Evolutionary conservation across 2,113 vertebrate species (phyloP).

Genomic region (Erpornis zantholeuca): DNA sequence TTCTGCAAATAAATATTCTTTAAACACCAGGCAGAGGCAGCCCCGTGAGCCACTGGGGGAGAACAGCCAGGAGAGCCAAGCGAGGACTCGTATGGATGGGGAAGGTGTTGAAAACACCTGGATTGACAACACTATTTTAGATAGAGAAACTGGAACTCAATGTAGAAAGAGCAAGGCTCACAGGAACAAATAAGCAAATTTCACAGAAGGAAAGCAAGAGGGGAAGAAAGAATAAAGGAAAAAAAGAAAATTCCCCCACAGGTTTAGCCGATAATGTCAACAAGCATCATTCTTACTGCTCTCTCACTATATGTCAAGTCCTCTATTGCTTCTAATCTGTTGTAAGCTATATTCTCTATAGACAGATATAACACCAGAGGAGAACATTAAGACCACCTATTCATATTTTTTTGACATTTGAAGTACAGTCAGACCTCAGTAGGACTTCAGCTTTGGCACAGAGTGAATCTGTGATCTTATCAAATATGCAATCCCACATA

Average conservation of each 20-base stretch:
- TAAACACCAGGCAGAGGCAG: conserved; percentile 32
- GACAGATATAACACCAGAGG: conserved; percentile 67
- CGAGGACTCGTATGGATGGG: not conserved
- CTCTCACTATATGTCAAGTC: conserved; percentile 59
- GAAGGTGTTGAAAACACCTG: conserved; percentile 47
- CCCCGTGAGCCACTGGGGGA: not conserved
- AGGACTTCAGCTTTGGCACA: conserved; percentile 49
- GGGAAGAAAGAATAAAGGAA: conserved; percentile 40
- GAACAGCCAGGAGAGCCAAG: not conserved
- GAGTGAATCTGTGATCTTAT: conserved; percentile 58
- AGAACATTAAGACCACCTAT: conserved; percentile 71
- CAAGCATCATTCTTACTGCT: conserved; percentile 57
- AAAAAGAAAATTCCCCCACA: conserved; percentile 68
- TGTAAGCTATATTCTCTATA: conserved; percentile 72
- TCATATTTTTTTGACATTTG: conserved; percentile 69
- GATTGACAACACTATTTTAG: conserved; percentile 61
- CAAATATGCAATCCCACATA: conserved; percentile 48
- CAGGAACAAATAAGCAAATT: conserved; percentile 64
- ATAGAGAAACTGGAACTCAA: conserved; percentile 44
- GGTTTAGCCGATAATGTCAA: conserved; percentile 73
- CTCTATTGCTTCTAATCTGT: conserved; percentile 73
- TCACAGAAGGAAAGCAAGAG: conserved; percentile 39
- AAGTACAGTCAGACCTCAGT: conserved; percentile 67
- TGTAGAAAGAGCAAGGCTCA: conserved; percentile 35
- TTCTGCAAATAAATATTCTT: conserved; percentile 65